Base-by-base conservation (phyloP, 2,888 invertebrate genomes). In the Pegoplata infirma region DNA sequence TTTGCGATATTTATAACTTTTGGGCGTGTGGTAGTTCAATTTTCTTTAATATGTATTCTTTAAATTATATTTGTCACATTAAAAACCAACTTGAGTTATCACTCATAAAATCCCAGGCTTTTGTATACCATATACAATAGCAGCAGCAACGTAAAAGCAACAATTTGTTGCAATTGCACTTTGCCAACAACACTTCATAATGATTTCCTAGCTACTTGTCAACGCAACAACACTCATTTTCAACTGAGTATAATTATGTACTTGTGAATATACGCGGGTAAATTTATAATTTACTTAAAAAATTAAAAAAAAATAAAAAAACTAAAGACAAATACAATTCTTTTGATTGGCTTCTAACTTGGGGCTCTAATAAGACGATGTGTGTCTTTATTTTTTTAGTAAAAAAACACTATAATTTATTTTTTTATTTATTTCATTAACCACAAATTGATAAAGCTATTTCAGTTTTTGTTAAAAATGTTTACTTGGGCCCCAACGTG, bases 31-130 rank as follows among this genome's bases (percentile, higher is more conserved):
- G 49, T n/a, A n/a, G n/a, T 66, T 73, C 25, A 51, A n/a, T 59
- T 46, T 44, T 16, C 44, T 40, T 40, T 32, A 4, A 32, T 10
- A 32, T n/a, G n/a, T n/a, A 32, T 59, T 25, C n/a, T 23, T 16
- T 40, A 67, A 53, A 61, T 67, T 59, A 14, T 59, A 36, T 74
- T 74, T 68, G 74, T 64, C 56, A 61, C 67, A 74, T 47, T 21
- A 17, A 61, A 61, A 74, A 47, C 3, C 14, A 7, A 19, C 19
- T 53, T 53, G 46, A 59, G 46, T 58, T 72, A 25, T 59, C 46
- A 7, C 53, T 59, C 51, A 19, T n/a, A 32, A 10, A 10, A 66
- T 32, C 21, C 17, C 59, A 58, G 59, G 59, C 44, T 58, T 44
- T 51, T 21, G 10, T 21, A n/a, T 10, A 28, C 10, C 36, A 51